These are phyloP conservation scores for Valencia hispanica DNA, from an alignment of 2,797 vertebrate genomes.

Conservation along the genomic window DNA sequence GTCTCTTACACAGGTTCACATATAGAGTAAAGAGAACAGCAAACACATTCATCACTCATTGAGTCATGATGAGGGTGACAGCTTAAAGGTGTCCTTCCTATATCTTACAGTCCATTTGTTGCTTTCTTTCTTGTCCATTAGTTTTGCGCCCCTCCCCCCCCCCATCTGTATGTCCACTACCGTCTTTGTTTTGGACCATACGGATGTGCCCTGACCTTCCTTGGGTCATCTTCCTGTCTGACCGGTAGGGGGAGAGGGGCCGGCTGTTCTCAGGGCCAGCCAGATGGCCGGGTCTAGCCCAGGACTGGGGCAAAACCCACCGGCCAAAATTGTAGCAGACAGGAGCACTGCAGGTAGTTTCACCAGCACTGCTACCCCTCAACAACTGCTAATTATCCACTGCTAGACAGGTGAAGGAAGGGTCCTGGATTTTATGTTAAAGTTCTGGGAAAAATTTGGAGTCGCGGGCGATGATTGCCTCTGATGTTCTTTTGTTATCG, in stretches of 20 bases:
- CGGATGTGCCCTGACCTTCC: conserved; percentile 65
- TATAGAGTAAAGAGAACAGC: conserved; percentile 29
- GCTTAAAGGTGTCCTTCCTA: conserved; percentile 70
- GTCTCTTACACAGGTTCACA: conserved; percentile 9
- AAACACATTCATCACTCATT: conserved; percentile 66
- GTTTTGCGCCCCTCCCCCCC: conserved; percentile 50
- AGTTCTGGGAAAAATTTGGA: conserved; percentile 7
- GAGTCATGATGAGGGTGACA: conserved; percentile 60
- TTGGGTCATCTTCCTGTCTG: conserved; percentile 62
- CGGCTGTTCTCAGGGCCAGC: conserved; percentile 64
- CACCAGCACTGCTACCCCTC: conserved; percentile 25
- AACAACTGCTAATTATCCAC: conserved; percentile 58
- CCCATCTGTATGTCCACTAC: conserved; percentile 12
- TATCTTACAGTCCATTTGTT: conserved; percentile 59
- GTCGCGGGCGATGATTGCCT: conserved; percentile 25
- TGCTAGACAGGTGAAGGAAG: conserved; percentile 44
- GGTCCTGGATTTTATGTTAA: conserved; percentile 8
- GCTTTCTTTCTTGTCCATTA: conserved; percentile 62
- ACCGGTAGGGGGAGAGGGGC: conserved; percentile 50
- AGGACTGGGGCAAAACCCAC: conserved; percentile 52
- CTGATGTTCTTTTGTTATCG: conserved; percentile 10
- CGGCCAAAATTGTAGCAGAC: conserved; percentile 73
- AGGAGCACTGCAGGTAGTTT: conserved; percentile 61
- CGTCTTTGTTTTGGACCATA: conserved; percentile 40
- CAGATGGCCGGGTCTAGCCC: conserved; percentile 74